Conservation (phyloP, 2,113 vertebrate species). For the Scortum barcoo region DNA sequence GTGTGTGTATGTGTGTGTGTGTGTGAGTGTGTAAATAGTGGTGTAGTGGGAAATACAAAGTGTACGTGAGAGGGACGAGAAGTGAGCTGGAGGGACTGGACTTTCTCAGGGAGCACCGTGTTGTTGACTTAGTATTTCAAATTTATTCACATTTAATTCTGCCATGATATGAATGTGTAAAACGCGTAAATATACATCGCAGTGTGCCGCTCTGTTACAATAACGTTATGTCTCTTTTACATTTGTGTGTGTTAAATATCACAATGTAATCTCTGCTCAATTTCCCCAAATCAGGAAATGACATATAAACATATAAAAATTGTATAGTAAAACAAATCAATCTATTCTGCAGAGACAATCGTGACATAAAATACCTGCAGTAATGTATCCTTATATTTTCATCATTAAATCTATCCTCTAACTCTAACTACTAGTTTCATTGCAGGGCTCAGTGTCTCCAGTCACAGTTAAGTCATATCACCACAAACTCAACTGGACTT, state of each 20-base stretch:
- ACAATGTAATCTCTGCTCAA: neutral
- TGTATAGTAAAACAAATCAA: no score
- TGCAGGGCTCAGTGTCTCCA: neutral
- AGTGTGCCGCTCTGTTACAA: no score
- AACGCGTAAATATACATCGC: neutral
- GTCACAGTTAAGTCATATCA: neutral
- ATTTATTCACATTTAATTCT: neutral
- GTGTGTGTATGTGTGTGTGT: conserved; percentile 29
- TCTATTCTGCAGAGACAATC: no score
- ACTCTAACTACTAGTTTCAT: no score
- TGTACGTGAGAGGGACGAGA: conserved; percentile 77
- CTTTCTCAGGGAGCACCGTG: neutral
- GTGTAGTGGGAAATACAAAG: conserved; percentile 83
- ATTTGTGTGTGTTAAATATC: neutral
- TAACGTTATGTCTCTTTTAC: neutral
- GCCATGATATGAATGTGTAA: neutral
- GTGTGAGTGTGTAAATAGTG: conserved; percentile 70
- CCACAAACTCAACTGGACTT: conserved; percentile 6
- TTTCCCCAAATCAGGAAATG: neutral
- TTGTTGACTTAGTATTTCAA: neutral
- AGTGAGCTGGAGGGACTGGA: conserved; percentile 46
- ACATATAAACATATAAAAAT: neutral
- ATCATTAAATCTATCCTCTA: no score
- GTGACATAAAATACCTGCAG: neutral
- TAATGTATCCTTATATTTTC: neutral